These are phyloP conservation scores for Ptilodon capucinus DNA, from an alignment of 2,888 invertebrate genomes.

Conservation along the genomic window DNA sequence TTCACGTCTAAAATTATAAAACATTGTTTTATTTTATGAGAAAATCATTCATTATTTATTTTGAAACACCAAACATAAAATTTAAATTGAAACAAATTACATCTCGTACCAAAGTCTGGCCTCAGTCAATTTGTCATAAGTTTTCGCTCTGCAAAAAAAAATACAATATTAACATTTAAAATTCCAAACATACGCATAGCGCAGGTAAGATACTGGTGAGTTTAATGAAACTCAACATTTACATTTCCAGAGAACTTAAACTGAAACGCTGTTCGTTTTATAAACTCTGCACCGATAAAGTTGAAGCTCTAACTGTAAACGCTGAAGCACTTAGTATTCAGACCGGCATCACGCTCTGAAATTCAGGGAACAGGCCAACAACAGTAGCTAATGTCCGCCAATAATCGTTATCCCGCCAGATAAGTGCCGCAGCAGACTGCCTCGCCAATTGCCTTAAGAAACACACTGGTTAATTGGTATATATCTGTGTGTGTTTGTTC, in stretches of 20 bases:
- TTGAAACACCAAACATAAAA: not conserved
- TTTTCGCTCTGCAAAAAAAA: not conserved
- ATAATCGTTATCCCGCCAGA: conserved; percentile 70
- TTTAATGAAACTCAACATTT: conserved; percentile 26
- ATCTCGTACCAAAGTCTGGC: not conserved
- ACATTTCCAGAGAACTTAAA: conserved; percentile 6
- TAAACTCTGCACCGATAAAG: conserved; percentile 11
- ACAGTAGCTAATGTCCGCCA: conserved; percentile 64
- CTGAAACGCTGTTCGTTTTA: not conserved
- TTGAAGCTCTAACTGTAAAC: conserved; percentile 33
- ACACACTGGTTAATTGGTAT: conserved; percentile 54
- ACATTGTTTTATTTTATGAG: too few species aligned
- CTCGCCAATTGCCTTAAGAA: conserved; percentile 64
- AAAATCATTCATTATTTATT: too few species aligned
- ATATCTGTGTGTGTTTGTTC: conserved; percentile 15
- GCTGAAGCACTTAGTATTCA: conserved; percentile 52
- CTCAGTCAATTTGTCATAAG: not conserved
- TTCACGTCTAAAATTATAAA: too few species aligned
- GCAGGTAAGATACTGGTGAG: not conserved
- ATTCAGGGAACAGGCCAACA: conserved; percentile 51
- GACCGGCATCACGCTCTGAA: conserved; percentile 40
- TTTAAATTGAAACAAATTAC: conserved; percentile 1
- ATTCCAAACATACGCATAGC: not conserved
- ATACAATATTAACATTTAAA: not conserved
- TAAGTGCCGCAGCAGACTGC: conserved; percentile 61